phyloP scores from a whole-genome alignment of 2,113 vertebrate genomes.

The Mustelus asterias region DNA sequence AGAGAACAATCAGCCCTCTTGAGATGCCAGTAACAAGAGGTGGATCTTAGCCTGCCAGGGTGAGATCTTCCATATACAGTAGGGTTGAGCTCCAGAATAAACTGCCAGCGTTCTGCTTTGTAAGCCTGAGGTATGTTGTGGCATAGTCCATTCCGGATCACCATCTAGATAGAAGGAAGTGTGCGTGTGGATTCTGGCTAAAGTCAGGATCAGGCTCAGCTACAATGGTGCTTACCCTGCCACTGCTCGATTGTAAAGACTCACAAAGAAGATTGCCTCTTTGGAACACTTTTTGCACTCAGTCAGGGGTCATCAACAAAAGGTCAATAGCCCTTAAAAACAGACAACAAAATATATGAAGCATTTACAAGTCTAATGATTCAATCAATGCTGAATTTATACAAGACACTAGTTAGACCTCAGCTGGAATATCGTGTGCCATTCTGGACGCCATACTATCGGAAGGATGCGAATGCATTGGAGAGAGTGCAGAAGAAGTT shows the following conservation, averaged over 20 bases:
- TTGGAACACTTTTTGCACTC: not conserved
- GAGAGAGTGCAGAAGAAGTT: too few species aligned
- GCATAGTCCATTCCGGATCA: not conserved
- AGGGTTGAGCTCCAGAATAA: not conserved
- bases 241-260: not conserved
- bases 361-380: not conserved
- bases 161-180: not conserved
- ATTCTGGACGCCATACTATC: too few species aligned
- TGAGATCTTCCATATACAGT: not conserved
- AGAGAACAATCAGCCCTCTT: not conserved
- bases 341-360: not conserved
- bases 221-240: not conserved
- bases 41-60: not conserved
- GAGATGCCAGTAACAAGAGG: not conserved
- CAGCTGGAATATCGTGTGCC: too few species aligned
- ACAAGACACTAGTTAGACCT: too few species aligned
- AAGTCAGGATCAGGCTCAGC: not conserved
- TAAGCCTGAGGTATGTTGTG: not conserved
- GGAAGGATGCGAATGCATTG: too few species aligned
- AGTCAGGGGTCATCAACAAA: not conserved
- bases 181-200: not conserved
- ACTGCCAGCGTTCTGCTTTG: not conserved
- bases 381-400: too few species aligned
- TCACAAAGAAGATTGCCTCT: not conserved
- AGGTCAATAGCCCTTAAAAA: not conserved